Base-by-base conservation (phyloP, 2,888 invertebrate genomes). In the Stenodera caucasica region DNA sequence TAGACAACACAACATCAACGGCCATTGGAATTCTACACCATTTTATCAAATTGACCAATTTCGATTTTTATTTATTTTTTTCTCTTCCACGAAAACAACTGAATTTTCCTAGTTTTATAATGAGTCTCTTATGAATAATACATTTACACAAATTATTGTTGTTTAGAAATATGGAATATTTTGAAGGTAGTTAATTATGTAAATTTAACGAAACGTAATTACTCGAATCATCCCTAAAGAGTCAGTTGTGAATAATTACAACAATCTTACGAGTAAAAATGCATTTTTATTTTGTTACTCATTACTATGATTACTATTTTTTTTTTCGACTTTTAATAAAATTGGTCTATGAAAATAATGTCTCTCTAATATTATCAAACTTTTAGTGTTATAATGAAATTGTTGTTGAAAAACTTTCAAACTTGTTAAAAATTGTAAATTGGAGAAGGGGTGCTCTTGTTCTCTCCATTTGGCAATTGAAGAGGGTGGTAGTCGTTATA, bases 141-240 rank as follows among this genome's bases (percentile, higher is more conserved):
- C n/a, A n/a, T n/a, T n/a, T n/a, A n/a, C n/a, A n/a, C n/a, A n/a
- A n/a, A n/a, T n/a, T n/a, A n/a, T n/a, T n/a, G 33, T 37, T 15
- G 64, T 70, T 64, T 64, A 64, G 65, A 67, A 70, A 66, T 67
- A 66, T 60, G 61, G 69, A 69, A 70, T 68, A 65, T 68, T 66
- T 67, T 69, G 63, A 64, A 68, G 69, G 61, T 60, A 67, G 67
- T 65, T 66, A 68, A 70, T 65, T 66, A 68, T 71, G 70, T 72
- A 68, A 72, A 68, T 69, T 66, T 65, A 67, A 65, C 64, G 68
- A 73, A 75, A 73, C 73, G 74, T 74, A 74, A 74, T 75, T 74
- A 73, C 72, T 70, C 70, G 70, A 71, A 71, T 70, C 67, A 70
- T 70, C 70, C 72, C 70, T 67, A 60, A 71, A 71, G 72, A 70